Evolutionary conservation across 2,113 vertebrate genomes (phyloP), one percentile per base, ranked within the genome.

Genomic region (Oxyruncus cristatus): DNA sequence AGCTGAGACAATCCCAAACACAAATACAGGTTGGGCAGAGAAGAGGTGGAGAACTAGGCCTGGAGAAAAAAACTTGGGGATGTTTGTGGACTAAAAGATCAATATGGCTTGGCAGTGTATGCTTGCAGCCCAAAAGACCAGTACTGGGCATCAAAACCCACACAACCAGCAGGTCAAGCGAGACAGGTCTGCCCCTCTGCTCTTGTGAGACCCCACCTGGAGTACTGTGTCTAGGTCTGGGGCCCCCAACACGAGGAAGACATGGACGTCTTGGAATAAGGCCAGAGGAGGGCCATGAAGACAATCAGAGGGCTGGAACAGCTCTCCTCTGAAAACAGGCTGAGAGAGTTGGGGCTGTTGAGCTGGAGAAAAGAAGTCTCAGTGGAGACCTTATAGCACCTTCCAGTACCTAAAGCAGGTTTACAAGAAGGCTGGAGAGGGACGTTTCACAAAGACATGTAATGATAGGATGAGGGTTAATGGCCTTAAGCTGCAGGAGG

Each of bases 71-170:
- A 11, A 14, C 41, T 6, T 11, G 12, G 23, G 47, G 14, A 49
- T 55, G 18, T 83, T 35, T 83, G 17, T 19, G 26, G 41, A 55
- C 39, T 26, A 55, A 32, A 70, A 70, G 8, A 32, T 62, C 41
- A 6, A 27, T 68, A 22, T 22, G 14, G 35, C 2, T 32, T 0
- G 0, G 30, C 52, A 50, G 12, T 4, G 18, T 24, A 9, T 0
- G 0, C 26, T 49, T 19, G 21, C 41, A 35, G 21, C 41, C 35
- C 39, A 62, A 55, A 55, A 55, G 61, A 5, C 11, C 63, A 76
- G 21, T 27, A 21, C 55, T 83, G 63, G 71, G 21, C 23, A 53
- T 39, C 46, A 46, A 61, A 39, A 17, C 6, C 35, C 23, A 7
- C 0, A 0, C 30, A 53, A 39, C 16, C 46, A 74, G 46, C 37